Percentiles rank a stretch among this genome's conserved stretches.
Evolutionary conservation across 2,888 invertebrate species (phyloP).

Genomic region (Eupeodes latifasciatus): DNA sequence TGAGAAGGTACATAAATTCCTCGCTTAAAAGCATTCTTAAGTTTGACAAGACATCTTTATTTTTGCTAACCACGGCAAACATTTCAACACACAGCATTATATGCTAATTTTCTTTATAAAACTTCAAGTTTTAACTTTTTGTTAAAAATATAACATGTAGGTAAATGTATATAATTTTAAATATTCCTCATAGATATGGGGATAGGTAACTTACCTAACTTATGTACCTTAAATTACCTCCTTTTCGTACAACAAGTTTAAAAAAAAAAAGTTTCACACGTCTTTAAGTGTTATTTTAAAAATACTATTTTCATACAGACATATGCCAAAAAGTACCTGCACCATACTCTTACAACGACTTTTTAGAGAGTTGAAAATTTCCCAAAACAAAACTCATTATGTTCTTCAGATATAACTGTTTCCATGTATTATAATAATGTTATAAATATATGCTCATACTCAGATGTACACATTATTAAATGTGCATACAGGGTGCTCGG

Average conservation of each 20-base stretch:
- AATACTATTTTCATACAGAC: slow-evolving; percentile 3
- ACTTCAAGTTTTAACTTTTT: neutral
- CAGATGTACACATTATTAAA: neutral
- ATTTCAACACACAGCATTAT: neutral
- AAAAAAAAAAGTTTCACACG: slow-evolving; percentile 29
- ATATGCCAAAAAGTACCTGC: neutral
- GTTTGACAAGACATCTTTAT: slow-evolving; percentile 4
- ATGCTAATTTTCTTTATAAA: neutral
- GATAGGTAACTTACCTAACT: too few species aligned
- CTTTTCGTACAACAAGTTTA: neutral
- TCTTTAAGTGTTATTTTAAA: slow-evolving; percentile 34
- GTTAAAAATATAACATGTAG: neutral
- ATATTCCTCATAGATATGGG: neutral
- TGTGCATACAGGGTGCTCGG: too few species aligned
- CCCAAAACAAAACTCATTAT: slow-evolving; percentile 72
- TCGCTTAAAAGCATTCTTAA: neutral
- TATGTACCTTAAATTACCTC: neutral
- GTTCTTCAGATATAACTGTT: slow-evolving; percentile 49
- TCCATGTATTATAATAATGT: slow-evolving; percentile 4
- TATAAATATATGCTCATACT: neutral
- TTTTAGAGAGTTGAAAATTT: slow-evolving; percentile 53
- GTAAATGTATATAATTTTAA: neutral
- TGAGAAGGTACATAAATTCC: neutral
- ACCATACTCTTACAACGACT: slow-evolving; percentile 13
- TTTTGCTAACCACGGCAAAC: neutral